A percentile compares a stretch with the other conserved stretches of the same genome.
Conservation (phyloP, 2,113 vertebrate genomes). For the Bufo gargarizans region DNA sequence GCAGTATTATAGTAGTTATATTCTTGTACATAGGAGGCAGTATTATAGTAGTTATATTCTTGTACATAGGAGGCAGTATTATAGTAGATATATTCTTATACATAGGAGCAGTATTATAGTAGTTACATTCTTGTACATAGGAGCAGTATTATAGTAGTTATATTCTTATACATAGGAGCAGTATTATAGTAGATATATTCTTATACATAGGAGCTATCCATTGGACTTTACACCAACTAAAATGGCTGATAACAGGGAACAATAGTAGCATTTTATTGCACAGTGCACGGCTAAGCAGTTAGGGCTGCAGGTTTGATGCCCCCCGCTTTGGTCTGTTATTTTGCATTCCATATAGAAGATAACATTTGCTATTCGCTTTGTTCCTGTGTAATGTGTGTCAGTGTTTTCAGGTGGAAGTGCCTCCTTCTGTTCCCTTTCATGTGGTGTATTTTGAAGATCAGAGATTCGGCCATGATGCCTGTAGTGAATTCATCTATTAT, state of each 20-base stretch:
- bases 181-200: too few relatives aligned
- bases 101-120: too few relatives aligned
- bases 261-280: not conserved
- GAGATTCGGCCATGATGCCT: not conserved
- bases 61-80: too few relatives aligned
- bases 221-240: too few relatives aligned
- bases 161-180: too few relatives aligned
- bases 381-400: constrained; percentile 11
- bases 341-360: not conserved
- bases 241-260: not conserved
- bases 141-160: too few relatives aligned
- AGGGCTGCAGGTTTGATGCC: not conserved
- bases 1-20: too few relatives aligned
- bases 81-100: too few relatives aligned
- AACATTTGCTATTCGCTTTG: constrained; percentile 3
- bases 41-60: too few relatives aligned
- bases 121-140: too few relatives aligned
- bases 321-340: not conserved
- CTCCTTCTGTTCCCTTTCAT: not conserved
- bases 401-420: not conserved
- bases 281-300: not conserved
- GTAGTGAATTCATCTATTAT: not conserved
- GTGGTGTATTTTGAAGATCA: not conserved
- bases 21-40: too few relatives aligned
- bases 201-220: too few relatives aligned